Evolutionary conservation across 2,113 vertebrate genomes (phyloP), one percentile per base, ranked within the genome.

Genomic region (Sylvia atricapilla): DNA sequence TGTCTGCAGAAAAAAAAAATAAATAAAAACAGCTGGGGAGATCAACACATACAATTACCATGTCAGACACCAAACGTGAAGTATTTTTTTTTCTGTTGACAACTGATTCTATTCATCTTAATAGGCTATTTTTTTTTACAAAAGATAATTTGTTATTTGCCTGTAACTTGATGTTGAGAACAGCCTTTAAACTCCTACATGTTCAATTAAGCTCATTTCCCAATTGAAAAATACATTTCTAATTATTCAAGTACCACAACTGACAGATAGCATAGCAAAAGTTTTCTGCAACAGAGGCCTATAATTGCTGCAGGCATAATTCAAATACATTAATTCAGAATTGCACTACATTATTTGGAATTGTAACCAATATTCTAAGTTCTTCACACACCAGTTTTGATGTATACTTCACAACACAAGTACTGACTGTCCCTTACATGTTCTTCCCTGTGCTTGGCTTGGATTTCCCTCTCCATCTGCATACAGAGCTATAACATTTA

Each of bases 401-500:
- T 2, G 10, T 8, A 44, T 37, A 39, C 50, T 77, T 91, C 33
- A 70, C n/a, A 91, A 84, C 52, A 70, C 10, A 83, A 84, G 37
- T 15, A 76, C 11, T 58, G 91, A 62, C 8, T 58, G 94, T 19
- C 76, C 96, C 99, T 98, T 97, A 99, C 99, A 72, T 97, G 99
- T 99, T 97, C 98, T 98, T 82, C 99, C 99, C 11, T 98, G 97
- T 88, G 95, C 97, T 49, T 96, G 95, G 72, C 98, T 97, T 7
- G 97, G 95, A n/a, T 98, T 86, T n/a, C 98, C 99, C 81, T 98
- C 98, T 73, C 98, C 99, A 46, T 99, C 99, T 0, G 98, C 97
- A 46, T 99, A 99, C 58, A 99, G 55, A 25, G 99, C 98, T 13
- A 98, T 41, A 16, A 99, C 98, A 21, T 94, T 98, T 91, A 99